Evolutionary conservation across 1,140 invertebrate species (phyloP).

Genomic region (Gerris buenoi): DNA sequence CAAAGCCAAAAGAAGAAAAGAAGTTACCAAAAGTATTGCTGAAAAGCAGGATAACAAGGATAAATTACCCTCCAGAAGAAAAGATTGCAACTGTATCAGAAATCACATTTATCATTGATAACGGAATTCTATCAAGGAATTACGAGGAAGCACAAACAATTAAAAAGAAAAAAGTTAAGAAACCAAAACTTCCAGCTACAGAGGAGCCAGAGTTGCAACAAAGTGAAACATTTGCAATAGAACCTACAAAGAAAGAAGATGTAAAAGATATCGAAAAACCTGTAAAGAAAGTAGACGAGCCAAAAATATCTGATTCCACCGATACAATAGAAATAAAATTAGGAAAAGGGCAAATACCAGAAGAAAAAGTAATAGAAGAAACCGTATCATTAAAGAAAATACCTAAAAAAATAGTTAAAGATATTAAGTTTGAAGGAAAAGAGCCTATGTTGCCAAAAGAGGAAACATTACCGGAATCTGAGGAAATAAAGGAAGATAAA

Average conservation of each 20-base stretch:
- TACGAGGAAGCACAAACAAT: slow-evolving; percentile 28
- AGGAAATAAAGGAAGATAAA: slow-evolving; percentile 20
- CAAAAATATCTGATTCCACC: slow-evolving; percentile 20
- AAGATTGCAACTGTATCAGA: slow-evolving; percentile 20
- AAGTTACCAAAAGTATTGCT: slow-evolving; percentile 42
- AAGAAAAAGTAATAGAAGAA: slow-evolving; percentile 12
- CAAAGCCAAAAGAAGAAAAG: slow-evolving; percentile 35
- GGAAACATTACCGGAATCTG: slow-evolving; percentile 14
- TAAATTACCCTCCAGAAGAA: slow-evolving; percentile 27
- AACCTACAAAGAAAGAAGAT: too few relatives aligned
- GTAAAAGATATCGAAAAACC: slow-evolving; percentile 13
- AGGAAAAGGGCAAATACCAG: slow-evolving; percentile 19
- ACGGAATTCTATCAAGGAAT: slow-evolving; percentile 28
- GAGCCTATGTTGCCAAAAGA: slow-evolving; percentile 18
- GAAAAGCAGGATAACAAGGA: slow-evolving; percentile 42
- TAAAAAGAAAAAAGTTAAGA: slow-evolving; percentile 25
- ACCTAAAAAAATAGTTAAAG: slow-evolving; percentile 23
- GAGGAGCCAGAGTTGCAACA: slow-evolving; percentile 19
- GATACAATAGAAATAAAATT: slow-evolving; percentile 19
- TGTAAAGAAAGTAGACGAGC: slow-evolving; percentile 3
- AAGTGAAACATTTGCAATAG: too few relatives aligned
- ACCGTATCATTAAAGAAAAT: slow-evolving; percentile 19
- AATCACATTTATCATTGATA: slow-evolving; percentile 20
- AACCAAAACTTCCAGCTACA: slow-evolving; percentile 22
- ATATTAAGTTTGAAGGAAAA: slow-evolving; percentile 5